These are phyloP conservation scores for Megastigmus dorsalis DNA, from an alignment of 2,888 invertebrate species.

Conservation along the genomic window DNA sequence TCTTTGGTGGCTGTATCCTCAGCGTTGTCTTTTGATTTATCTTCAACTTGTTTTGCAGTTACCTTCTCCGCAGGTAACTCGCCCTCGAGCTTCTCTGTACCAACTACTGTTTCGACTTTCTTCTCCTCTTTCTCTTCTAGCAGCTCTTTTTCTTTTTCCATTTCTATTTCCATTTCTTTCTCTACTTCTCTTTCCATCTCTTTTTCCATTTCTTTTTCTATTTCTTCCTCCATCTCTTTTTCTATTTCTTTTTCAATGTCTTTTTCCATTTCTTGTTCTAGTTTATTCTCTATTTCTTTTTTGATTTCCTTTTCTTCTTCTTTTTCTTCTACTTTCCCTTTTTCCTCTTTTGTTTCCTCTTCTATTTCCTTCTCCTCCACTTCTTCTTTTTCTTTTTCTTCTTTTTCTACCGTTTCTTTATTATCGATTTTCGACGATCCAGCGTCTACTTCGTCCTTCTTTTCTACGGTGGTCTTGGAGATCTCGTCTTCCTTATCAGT, in stretches of 20 bases:
- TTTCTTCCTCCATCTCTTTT: constrained; percentile 41
- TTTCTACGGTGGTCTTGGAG: constrained; percentile 47
- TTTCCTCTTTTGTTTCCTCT: no score
- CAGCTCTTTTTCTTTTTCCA: no score
- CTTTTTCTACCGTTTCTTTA: constrained; percentile 39
- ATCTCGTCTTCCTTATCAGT: constrained; percentile 35
- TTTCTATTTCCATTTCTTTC: no score
- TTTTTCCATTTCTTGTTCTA: not conserved
- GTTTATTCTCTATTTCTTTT: no score
- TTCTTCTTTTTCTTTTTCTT: not conserved
- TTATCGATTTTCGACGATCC: not conserved
- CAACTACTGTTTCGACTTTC: not conserved
- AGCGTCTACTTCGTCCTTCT: constrained; percentile 34
- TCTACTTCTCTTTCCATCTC: no score
- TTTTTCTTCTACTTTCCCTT: no score
- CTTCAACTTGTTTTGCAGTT: not conserved
- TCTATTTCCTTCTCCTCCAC: no score
- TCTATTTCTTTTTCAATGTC: no score
- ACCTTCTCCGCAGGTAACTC: constrained; percentile 41
- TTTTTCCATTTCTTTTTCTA: not conserved
- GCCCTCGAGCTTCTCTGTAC: not conserved
- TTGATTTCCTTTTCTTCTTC: not conserved
- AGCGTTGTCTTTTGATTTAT: not conserved
- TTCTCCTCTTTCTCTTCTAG: constrained; percentile 10
- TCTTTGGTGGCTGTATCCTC: not conserved